Evolutionary conservation across 2,888 invertebrate species (phyloP), one percentile per base, ranked within the genome.

Genomic region (Drosophila buzzatii): DNA sequence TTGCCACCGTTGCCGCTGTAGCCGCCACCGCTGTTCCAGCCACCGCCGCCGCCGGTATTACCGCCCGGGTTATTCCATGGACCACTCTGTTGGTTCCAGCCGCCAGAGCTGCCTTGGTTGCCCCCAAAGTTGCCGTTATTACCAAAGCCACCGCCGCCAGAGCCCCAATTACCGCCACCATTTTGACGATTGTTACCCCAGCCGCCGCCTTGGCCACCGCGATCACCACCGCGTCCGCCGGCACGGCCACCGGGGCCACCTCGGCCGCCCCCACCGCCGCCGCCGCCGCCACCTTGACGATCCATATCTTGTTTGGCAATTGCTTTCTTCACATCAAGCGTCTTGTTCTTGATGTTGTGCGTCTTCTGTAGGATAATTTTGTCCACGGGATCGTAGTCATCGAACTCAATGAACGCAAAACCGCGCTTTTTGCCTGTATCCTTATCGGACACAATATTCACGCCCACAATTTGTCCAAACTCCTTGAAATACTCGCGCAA

Each of bases 311-410:
- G 96, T 93, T 97, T 97, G 31, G 97, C 97, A 31, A 98, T 91
- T 0, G 98, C 98, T 93, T 98, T 98, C 92, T 98, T 98, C 0
- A 98, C 98, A 91, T 98, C 98, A 2, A 98, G 95, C 52, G 96
- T 95, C 90, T 97, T 96, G 4, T 97, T 97, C 77, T 97, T 96
- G 45, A 98, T 95, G 80, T 95, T 95, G 91, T 98, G 98, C 76
- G 95, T 95, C 79, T 96, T 95, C 92, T 97, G 96, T 81, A 96
- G 95, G 6, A 88, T 88, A 16, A 98, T 96, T 94, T 98, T 99
- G 92, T 99, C 99, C 67, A 99, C 99, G 4, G 98, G 96, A 93
- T 99, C 99, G 92, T 98, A 98, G 92, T 99, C 99, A 91, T 98
- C 98, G 93, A 98, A 99, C 92, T 98, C 98, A 56, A 99, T 96